A percentile compares a stretch with the other conserved stretches of the same genome.
phyloP scores from a whole-genome alignment of 2,113 vertebrate genomes.

The Catharus bicknelli region DNA sequence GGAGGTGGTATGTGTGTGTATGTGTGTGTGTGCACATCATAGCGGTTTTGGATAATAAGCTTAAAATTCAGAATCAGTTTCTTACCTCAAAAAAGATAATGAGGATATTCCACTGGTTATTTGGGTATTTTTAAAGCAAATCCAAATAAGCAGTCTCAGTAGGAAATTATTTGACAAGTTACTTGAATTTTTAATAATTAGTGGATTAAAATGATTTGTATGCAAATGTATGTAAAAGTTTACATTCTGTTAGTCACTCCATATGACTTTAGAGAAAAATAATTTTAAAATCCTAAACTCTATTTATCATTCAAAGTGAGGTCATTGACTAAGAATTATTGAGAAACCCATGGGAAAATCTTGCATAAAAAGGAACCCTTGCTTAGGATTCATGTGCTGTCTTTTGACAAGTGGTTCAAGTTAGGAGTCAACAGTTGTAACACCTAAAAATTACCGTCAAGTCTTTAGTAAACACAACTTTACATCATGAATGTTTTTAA shows the following conservation, averaged over 20 bases:
- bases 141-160: not conserved
- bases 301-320: not conserved
- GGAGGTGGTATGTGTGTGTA: rapidly evolving
- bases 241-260: not conserved
- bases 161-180: not conserved
- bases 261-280: not conserved
- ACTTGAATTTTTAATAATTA: not conserved
- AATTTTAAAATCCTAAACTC: not conserved
- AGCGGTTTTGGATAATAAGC: not conserved
- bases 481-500: slow-evolving; percentile 21
- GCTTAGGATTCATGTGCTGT: not conserved
- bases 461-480: slow-evolving; percentile 16
- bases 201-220: not conserved
- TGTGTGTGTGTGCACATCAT: not conserved
- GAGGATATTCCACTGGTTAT: not conserved
- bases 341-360: not conserved
- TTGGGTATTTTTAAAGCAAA: not conserved
- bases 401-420: not conserved
- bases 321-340: not conserved
- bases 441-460: not conserved
- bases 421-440: not conserved
- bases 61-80: not conserved
- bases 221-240: not conserved
- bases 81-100: not conserved
- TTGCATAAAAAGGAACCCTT: not conserved